Conservation (phyloP, 2,797 vertebrate genomes). For the Lepilemur septentrionalis region DNA sequence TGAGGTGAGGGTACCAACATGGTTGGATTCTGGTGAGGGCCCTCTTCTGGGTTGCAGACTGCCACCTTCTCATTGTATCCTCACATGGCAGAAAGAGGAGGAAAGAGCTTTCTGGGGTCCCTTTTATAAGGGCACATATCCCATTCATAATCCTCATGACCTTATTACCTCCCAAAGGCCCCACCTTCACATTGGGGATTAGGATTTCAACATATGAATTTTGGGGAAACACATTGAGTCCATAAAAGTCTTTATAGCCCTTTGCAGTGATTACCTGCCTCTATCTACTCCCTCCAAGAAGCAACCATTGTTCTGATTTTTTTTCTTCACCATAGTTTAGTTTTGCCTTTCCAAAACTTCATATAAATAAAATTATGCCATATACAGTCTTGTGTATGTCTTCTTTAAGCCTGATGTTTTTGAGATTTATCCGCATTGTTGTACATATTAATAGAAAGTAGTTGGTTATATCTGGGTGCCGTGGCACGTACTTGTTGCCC, state of each 20-base stretch:
- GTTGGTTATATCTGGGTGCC: not conserved
- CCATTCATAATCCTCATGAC: not conserved
- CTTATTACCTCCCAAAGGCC: not conserved
- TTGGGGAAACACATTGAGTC: not conserved
- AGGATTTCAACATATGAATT: not conserved
- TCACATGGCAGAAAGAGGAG: not conserved
- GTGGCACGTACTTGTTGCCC: not conserved
- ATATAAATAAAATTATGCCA: not conserved
- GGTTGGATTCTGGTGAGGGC: not conserved
- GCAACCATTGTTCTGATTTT: not conserved
- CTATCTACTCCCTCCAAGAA: not conserved
- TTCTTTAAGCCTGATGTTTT: slow-evolving; percentile 26
- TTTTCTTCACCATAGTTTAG: not conserved
- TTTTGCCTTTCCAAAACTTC: slow-evolving; percentile 1
- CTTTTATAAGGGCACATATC: not conserved
- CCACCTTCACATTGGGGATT: not conserved
- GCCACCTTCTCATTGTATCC: not conserved
- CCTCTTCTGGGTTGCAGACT: not conserved
- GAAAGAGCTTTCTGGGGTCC: not conserved
- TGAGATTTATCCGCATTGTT: not conserved
- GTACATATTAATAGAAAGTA: not conserved
- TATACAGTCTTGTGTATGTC: not conserved
- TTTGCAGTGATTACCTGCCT: not conserved
- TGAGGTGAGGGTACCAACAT: not conserved
- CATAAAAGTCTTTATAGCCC: not conserved